Base-by-base conservation (phyloP, 2,797 vertebrate genomes). In the Thaleichthys pacificus region DNA sequence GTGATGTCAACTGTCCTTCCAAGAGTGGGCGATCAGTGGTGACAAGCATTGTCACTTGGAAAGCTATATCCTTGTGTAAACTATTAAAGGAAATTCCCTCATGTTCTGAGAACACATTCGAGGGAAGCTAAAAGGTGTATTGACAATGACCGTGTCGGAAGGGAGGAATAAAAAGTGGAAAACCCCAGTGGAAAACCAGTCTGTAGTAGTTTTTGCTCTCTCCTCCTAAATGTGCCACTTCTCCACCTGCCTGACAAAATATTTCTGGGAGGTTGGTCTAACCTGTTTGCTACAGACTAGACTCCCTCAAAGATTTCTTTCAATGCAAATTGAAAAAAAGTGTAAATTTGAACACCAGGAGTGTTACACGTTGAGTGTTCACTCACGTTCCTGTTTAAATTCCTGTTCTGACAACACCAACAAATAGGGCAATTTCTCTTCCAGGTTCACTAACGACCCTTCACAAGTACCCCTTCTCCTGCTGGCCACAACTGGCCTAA, bases 171-270 rank as follows among this genome's bases (percentile, higher is more conserved):
- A 1, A 54, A n/a, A 56, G 38, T 26, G 49, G 28, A 67, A 32
- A 21, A 38, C 26, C 19, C 51, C 51, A 6, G 19, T 17, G 51
- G 80, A 82, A 35, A 61, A 78, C 74, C 73, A 83, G 70, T 71
- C 76, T 76, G 35, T 73, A 65, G 24, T 65, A 21, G 67, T 77
- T 61, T 77, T 85, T 82, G 64, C 72, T 83, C 73, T 83, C 72
- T 67, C 83, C 84, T 76, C 83, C 84, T 76, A 72, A 58, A 68
- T 81, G 68, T 68, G 78, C 30, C 61, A 77, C 77, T 79, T 80
- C 80, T 84, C 81, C 85, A 71, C 83, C 80, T 65, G 78, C 73
- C 84, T 73, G 76, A 51, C 85, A 81, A 84, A 82, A 90, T 93
- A 93, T 93, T 12, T 24, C n/a, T 11, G n/a, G 57, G 4, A 70